A percentile compares a stretch with the other conserved stretches of the same genome.
These are phyloP conservation scores for Lindbergichthys nudifrons DNA, from an alignment of 2,797 vertebrate species.

Conservation along the genomic window DNA sequence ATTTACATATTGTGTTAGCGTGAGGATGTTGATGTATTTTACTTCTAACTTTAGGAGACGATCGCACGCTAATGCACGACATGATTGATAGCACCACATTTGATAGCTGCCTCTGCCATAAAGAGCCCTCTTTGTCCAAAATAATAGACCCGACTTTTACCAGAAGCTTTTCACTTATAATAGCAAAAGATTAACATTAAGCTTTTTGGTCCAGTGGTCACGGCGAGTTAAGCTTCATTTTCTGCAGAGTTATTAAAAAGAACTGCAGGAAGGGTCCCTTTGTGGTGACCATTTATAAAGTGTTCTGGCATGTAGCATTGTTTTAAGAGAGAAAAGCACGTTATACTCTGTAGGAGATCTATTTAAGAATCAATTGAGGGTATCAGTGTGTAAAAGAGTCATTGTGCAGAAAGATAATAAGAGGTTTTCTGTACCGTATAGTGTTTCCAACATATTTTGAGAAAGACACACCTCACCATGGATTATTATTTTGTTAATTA, in stretches of 20 bases:
- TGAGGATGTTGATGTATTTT: neutral
- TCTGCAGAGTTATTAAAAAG: slow-evolving; percentile 62
- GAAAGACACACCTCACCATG: neutral
- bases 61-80: slow-evolving; percentile 19
- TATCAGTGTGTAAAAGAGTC: slow-evolving; percentile 12
- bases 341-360: slow-evolving; percentile 25
- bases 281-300: slow-evolving; percentile 60
- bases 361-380: slow-evolving; percentile 41
- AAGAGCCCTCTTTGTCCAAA: slow-evolving; percentile 39
- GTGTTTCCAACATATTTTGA: neutral
- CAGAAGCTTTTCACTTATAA: slow-evolving; percentile 60
- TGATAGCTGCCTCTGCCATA: slow-evolving; percentile 18
- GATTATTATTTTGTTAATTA: slow-evolving; percentile 8
- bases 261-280: slow-evolving; percentile 52
- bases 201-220: slow-evolving; percentile 61
- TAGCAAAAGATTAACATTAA: slow-evolving; percentile 65
- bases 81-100: neutral
- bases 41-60: neutral
- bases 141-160: slow-evolving; percentile 57
- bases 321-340: slow-evolving; percentile 41
- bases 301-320: slow-evolving; percentile 46
- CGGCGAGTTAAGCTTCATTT: slow-evolving; percentile 69
- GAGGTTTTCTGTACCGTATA: neutral
- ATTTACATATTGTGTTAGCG: slow-evolving; percentile 14
- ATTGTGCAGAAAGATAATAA: neutral